phyloP scores from a whole-genome alignment of 2,888 invertebrate species.

The Rhagophthalmus giganteus region DNA sequence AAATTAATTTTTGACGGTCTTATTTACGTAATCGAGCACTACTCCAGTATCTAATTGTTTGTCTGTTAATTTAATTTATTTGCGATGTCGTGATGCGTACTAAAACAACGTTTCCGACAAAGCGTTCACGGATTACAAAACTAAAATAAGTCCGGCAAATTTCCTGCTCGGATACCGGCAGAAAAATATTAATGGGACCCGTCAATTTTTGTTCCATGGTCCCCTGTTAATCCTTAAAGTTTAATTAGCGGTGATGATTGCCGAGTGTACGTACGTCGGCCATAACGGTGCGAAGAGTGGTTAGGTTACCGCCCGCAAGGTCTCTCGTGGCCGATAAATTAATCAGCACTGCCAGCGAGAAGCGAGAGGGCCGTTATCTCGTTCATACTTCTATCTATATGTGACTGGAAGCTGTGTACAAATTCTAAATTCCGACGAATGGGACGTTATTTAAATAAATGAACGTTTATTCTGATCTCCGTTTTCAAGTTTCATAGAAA shows the following conservation, averaged over 20 bases:
- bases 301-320: constrained; percentile 43
- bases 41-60: too few relatives aligned
- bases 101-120: too few relatives aligned
- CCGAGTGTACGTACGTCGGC: constrained; percentile 38
- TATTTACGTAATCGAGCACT: too few relatives aligned
- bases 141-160: too few relatives aligned
- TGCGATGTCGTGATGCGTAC: too few relatives aligned
- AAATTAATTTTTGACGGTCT: too few relatives aligned
- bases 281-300: constrained; percentile 44
- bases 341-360: constrained; percentile 52
- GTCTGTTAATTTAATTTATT: too few relatives aligned
- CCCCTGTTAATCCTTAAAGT: constrained; percentile 37
- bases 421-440: constrained; percentile 22
- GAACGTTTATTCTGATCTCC: background rate
- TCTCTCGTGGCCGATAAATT: constrained; percentile 55
- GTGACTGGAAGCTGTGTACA: constrained; percentile 28
- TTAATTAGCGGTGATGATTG: constrained; percentile 39
- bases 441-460: too few relatives aligned
- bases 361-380: constrained; percentile 35
- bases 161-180: too few relatives aligned
- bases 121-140: too few relatives aligned
- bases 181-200: constrained; percentile 12
- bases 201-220: constrained; percentile 25
- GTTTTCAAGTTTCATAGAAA: background rate
- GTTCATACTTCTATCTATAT: constrained; percentile 36